Evolutionary conservation across 2,888 invertebrate genomes (phyloP).

Genomic region (Mongoloraphidia duomilia): DNA sequence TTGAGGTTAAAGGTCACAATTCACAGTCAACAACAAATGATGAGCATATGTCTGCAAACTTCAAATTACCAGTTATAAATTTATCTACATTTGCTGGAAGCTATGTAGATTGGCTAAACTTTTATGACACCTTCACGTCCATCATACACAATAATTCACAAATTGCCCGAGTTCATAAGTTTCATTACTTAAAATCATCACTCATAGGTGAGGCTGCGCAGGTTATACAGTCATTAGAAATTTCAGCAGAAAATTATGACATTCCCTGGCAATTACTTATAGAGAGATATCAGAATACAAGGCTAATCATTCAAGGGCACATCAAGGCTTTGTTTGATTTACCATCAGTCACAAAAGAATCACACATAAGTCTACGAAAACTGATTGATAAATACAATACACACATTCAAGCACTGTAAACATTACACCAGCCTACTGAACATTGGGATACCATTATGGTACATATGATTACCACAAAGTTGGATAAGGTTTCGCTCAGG

Average conservation of each 20-base stretch:
- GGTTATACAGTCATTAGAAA: constrained; percentile 11
- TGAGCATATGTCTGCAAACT: no score
- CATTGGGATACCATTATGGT: constrained; percentile 13
- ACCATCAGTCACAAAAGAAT: constrained; percentile 8
- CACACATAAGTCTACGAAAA: neutral
- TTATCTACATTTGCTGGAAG: constrained; percentile 9
- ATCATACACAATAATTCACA: neutral
- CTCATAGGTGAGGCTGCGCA: constrained; percentile 9
- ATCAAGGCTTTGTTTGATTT: constrained; percentile 13
- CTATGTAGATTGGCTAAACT: constrained; percentile 12
- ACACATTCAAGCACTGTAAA: neutral
- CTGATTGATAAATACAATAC: neutral
- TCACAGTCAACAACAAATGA: no score
- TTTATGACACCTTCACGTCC: constrained; percentile 9
- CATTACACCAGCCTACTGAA: neutral
- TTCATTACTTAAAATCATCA: constrained; percentile 11
- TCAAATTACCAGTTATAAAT: constrained; percentile 9
- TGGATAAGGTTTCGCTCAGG: constrained; percentile 4
- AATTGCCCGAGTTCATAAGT: constrained; percentile 11
- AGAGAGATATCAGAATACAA: constrained; percentile 14
- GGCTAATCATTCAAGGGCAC: constrained; percentile 13
- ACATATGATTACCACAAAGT: constrained; percentile 7
- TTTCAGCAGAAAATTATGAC: constrained; percentile 12
- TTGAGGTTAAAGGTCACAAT: no score
- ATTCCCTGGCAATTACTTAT: constrained; percentile 14